Base-by-base conservation (phyloP, 2,888 invertebrate species). In the Caprella mutica region DNA sequence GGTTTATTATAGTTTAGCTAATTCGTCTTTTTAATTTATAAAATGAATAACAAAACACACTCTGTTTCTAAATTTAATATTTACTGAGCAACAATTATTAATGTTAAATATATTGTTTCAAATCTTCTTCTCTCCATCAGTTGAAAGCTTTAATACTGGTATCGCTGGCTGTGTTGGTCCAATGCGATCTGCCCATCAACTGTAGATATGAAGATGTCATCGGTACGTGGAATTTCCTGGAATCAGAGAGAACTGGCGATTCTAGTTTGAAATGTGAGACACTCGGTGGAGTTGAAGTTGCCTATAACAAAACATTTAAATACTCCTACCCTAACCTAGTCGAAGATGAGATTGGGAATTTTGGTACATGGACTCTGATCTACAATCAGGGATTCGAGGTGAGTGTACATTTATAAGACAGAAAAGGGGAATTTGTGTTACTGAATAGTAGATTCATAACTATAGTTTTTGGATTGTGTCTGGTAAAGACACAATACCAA, bases 321-420 rank as follows among this genome's bases (percentile, higher is more conserved):
- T 51, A 57, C 43, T 51, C 48, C 14, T 57, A 44, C 52, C 76
- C 76, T 9, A 70, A 75, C 63, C 44, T 71, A 8, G 77, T 72
- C 38, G 61, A 71, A 4, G 76, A 77, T 61, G 67, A 72, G 53
- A 70, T 67, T 66, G 74, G 73, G 4, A 75, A 77, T 65, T 60
- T 67, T 35, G 77, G 77, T 24, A 71, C 71, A 52, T 77, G 76
- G 76, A 77, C 76, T 6, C 66, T 77, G 54, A 73, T 77, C 39
- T 76, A 76, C 66, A 76, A 77, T 63, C 75, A 76, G 52, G 77
- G 76, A 26, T 63, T 63, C 55, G 62, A 63, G 52, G 62, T 9
- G n/a, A n/a, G 44, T 24, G n/a, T n/a, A n/a, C n/a, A n/a, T n/a
- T n/a, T n/a, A n/a, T n/a, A n/a, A n/a, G n/a, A n/a, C n/a, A n/a